phyloP scores from a whole-genome alignment of 2,888 invertebrate species.

The Sialis fuliginosa region DNA sequence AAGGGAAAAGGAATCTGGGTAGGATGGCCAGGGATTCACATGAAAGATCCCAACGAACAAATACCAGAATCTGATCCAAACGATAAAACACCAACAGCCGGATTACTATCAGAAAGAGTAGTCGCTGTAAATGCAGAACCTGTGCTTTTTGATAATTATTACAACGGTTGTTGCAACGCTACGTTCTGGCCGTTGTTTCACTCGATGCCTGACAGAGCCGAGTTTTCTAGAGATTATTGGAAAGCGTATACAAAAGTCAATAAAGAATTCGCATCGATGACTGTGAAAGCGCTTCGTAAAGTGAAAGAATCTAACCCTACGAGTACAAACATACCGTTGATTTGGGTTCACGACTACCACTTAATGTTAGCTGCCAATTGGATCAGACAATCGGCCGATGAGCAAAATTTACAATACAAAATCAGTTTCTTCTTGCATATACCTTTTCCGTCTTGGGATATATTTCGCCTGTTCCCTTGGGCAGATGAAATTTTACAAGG shows the following conservation, averaged over 20 bases:
- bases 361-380: slow-evolving; percentile 84
- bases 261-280: slow-evolving; percentile 65
- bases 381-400: slow-evolving; percentile 69
- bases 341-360: slow-evolving; percentile 93
- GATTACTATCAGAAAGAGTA: slow-evolving; percentile 48
- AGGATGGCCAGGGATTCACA: slow-evolving; percentile 78
- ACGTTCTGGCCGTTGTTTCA: slow-evolving; percentile 88
- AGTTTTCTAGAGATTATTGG: slow-evolving; percentile 71
- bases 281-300: slow-evolving; percentile 45
- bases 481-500: slow-evolving; percentile 88
- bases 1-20: slow-evolving; percentile 76
- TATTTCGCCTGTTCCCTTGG: slow-evolving; percentile 79
- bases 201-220: slow-evolving; percentile 79
- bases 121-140: slow-evolving; percentile 65
- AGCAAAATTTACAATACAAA: slow-evolving; percentile 56
- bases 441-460: slow-evolving; percentile 90
- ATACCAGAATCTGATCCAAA: slow-evolving; percentile 77
- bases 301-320: slow-evolving; percentile 18
- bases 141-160: slow-evolving; percentile 64
- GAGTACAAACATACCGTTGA: slow-evolving; percentile 42
- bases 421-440: slow-evolving; percentile 89
- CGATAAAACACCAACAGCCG: slow-evolving; percentile 75
- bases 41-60: slow-evolving; percentile 54
- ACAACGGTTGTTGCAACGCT: slow-evolving; percentile 84
- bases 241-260: slow-evolving; percentile 64